Conservation (phyloP, 2,797 vertebrate species). For the Intellagama lesueurii region DNA sequence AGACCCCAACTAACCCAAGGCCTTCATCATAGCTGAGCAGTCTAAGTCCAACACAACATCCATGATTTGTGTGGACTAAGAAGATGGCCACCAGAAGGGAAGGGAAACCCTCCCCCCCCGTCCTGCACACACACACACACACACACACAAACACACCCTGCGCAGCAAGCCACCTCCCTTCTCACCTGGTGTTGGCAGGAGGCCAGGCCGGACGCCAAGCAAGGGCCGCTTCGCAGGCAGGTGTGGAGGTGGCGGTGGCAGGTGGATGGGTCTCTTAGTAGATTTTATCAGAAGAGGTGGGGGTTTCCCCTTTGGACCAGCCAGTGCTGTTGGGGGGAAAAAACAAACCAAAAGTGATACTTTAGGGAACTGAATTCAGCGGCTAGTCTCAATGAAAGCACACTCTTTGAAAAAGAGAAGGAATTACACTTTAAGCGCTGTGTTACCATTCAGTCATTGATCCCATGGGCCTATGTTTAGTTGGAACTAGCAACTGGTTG, state of each 20-base stretch:
- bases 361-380: too few relatives aligned
- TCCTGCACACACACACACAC: too few relatives aligned
- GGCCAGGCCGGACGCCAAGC: conserved; percentile 64
- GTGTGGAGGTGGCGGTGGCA: conserved; percentile 27
- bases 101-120: neutral
- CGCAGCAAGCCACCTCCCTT: neutral
- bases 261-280: conserved; percentile 67
- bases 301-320: conserved; percentile 78
- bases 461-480: too few relatives aligned
- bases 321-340: conserved; percentile 50
- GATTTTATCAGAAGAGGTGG: conserved; percentile 76
- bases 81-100: neutral
- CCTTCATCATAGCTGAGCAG: too few relatives aligned
- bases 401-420: too few relatives aligned
- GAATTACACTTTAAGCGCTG: too few relatives aligned
- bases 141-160: too few relatives aligned
- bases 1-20: neutral
- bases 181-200: conserved; percentile 76
- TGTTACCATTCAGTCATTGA: too few relatives aligned
- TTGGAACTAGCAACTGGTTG: neutral
- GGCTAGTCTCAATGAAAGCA: too few relatives aligned
- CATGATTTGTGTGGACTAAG: neutral
- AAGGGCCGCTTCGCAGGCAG: conserved; percentile 73
- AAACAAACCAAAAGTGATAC: neutral
- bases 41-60: too few relatives aligned